phyloP scores from a whole-genome alignment of 2,888 invertebrate genomes.

The Globia sparganii region DNA sequence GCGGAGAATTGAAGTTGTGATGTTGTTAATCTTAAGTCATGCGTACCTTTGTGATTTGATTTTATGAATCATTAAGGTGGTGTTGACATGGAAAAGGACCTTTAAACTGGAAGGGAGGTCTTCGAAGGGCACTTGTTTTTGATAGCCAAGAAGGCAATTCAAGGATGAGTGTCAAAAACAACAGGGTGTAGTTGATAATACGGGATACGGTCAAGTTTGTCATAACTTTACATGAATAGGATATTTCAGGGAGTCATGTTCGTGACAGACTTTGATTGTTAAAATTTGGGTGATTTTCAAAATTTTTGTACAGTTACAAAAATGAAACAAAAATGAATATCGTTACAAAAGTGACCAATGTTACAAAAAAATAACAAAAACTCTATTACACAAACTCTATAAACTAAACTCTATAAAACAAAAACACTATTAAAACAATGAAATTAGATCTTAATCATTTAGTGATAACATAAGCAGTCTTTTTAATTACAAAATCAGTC shows the following conservation, averaged over 20 bases:
- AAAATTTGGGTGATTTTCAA: too few relatives aligned
- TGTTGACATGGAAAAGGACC: background rate
- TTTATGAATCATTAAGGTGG: constrained; percentile 22
- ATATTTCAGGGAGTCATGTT: background rate
- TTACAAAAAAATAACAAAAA: too few relatives aligned
- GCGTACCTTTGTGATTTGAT: constrained; percentile 1
- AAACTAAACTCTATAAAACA: too few relatives aligned
- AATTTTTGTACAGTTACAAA: too few relatives aligned
- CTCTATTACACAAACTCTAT: too few relatives aligned
- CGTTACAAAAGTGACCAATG: too few relatives aligned
- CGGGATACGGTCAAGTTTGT: background rate
- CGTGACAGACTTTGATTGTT: background rate
- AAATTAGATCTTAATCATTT: too few relatives aligned
- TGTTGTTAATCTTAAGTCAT: constrained; percentile 20
- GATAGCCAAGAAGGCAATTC: background rate
- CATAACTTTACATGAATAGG: background rate
- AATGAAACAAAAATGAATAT: too few relatives aligned
- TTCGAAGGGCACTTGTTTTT: background rate
- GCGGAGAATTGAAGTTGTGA: constrained; percentile 8
- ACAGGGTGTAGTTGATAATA: background rate
- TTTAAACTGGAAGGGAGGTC: background rate
- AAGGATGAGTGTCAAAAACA: background rate
- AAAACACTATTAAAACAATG: too few relatives aligned
- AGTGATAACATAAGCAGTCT: too few relatives aligned
- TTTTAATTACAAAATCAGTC: too few relatives aligned